Conservation (phyloP, 2,113 vertebrate genomes). For the Myiagra hebetior region DNA sequence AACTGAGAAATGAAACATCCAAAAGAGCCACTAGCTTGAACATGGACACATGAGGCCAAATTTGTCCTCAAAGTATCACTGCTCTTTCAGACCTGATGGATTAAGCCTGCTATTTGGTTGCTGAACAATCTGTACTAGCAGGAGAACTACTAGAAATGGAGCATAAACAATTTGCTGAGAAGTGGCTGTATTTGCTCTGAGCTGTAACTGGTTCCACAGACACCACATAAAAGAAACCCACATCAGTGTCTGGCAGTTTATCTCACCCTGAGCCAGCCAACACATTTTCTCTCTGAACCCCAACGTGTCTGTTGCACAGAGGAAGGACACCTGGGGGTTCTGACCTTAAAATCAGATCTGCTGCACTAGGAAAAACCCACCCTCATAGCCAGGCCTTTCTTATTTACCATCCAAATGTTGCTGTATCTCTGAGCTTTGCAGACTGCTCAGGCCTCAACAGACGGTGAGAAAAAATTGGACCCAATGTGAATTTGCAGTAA, state of each 20-base stretch:
- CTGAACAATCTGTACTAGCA: neutral
- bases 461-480: neutral
- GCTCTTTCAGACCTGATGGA: neutral
- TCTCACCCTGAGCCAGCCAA: conserved; percentile 7
- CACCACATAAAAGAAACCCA: conserved; percentile 57
- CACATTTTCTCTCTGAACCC: conserved; percentile 8
- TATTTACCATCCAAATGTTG: neutral
- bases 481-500: neutral
- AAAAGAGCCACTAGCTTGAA: neutral
- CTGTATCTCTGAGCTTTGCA: neutral
- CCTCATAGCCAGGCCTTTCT: neutral
- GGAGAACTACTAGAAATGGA: neutral
- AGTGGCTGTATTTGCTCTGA: neutral
- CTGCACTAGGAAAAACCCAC: neutral
- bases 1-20: neutral
- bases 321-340: conserved; percentile 63
- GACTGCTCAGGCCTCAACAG: neutral
- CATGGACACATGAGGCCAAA: neutral
- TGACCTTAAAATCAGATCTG: conserved; percentile 57
- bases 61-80: neutral
- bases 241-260: conserved; percentile 33
- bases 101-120: neutral
- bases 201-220: conserved; percentile 33
- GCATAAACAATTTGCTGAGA: neutral
- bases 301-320: neutral